Base-by-base conservation (phyloP, 2,113 vertebrate species). In the Osmerus eperlanus region DNA sequence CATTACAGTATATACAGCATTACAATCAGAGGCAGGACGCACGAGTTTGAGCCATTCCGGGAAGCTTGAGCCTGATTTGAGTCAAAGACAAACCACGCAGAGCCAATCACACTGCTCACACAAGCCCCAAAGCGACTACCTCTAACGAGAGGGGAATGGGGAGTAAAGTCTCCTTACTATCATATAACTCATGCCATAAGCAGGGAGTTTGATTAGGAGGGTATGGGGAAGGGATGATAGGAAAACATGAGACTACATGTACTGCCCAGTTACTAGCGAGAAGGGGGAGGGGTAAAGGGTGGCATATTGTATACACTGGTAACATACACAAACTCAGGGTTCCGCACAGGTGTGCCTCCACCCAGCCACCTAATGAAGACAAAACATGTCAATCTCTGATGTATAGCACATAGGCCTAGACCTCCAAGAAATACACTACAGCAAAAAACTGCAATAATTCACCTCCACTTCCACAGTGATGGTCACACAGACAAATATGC, bases 261-360 rank as follows among this genome's bases (percentile, higher is more conserved):
- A 88, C 70, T 84, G 77, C 65, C 71, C 85, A n/a, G 76, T 73
- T 63, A 70, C 4, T 47, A 0, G 16, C 66, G 63, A 76, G 0
- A 3, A 55, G 67, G 36, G 23, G 66, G 68, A 18, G 65, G 23
- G 54, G 29, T 8, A 73, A 23, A 62, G 29, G 61, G 61, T 4
- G 14, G 19, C 16, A 61, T 70, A 32, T 60, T 64, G 70, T 73
- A 68, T 77, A 78, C 72, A 81, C 67, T 70, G 84, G 74, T 61
- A 90, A 99, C 95, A 85, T 96, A 98, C 95, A 94, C 90, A 87
- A 95, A 95, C 78, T 97, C 95, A 91, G 90, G 90, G 85, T 87
- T 94, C 91, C 88, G 87, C 86, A 94, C 81, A 70, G 95, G 94
- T 51, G 94, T 96, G 91, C 89, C 93, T 91, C 92, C 92, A 89